A percentile compares a stretch with the other conserved stretches of the same genome.
These are phyloP conservation scores for Aplysia californica DNA, from an alignment of 1,140 invertebrate genomes.

Conservation along the genomic window DNA sequence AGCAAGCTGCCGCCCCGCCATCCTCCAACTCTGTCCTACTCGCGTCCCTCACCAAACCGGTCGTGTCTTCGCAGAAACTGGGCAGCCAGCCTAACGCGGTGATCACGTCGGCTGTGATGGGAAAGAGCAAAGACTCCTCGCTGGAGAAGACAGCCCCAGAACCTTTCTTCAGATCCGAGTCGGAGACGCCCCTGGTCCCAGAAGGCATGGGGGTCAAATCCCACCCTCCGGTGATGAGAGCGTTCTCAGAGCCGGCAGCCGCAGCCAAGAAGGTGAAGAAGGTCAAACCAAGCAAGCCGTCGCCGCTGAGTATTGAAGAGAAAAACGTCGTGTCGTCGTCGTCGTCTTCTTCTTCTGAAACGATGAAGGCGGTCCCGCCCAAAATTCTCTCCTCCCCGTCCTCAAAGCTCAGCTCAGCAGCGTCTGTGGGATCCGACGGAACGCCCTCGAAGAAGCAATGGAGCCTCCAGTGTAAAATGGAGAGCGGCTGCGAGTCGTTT, in stretches of 20 bases:
- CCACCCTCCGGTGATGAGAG: conserved; percentile 30
- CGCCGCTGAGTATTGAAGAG: conserved; percentile 22
- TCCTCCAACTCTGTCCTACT: conserved; percentile 22
- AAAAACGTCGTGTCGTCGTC: conserved; percentile 2
- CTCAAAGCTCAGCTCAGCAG: neutral
- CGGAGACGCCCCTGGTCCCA: neutral
- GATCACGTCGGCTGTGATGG: conserved; percentile 26
- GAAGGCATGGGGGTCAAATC: neutral
- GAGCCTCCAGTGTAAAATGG: neutral
- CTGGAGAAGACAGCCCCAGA: neutral
- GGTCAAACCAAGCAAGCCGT: conserved; percentile 9
- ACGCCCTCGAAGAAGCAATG: neutral
- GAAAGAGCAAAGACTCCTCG: neutral
- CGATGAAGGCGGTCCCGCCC: neutral
- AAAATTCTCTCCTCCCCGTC: neutral
- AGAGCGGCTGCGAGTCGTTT: conserved; percentile 4
- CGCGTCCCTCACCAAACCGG: conserved; percentile 25
- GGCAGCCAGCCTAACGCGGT: conserved; percentile 26
- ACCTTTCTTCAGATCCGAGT: conserved; percentile 16
- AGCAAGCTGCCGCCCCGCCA: too few relatives aligned
- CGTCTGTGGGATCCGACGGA: neutral
- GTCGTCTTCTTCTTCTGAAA: too few relatives aligned
- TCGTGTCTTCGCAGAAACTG: conserved; percentile 15
- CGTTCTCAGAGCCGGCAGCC: conserved; percentile 30
- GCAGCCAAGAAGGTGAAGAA: conserved; percentile 3